phyloP scores from a whole-genome alignment of 2,113 vertebrate genomes.

The Blennius ocellaris region DNA sequence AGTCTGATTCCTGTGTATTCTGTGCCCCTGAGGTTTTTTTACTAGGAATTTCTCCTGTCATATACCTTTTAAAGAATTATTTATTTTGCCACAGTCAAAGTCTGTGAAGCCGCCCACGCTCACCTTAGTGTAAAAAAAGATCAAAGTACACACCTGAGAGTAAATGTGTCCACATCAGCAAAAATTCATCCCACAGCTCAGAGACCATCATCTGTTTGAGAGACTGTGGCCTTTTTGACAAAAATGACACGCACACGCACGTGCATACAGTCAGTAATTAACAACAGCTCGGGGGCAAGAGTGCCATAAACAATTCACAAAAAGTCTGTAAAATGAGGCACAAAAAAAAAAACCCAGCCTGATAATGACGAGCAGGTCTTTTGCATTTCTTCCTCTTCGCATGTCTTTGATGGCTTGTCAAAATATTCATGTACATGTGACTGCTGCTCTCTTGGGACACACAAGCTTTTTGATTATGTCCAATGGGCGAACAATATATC shows the following conservation, averaged over 20 bases:
- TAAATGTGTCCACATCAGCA: constrained; percentile 23
- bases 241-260: constrained; percentile 15
- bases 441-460: constrained; percentile 32
- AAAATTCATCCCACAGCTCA: neutral
- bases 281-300: constrained; percentile 31
- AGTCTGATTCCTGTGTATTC: too few relatives aligned
- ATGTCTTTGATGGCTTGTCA: constrained; percentile 56
- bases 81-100: neutral
- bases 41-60: too few relatives aligned
- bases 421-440: constrained; percentile 55
- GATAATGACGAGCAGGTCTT: constrained; percentile 37
- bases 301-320: constrained; percentile 49
- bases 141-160: constrained; percentile 45
- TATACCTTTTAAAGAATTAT: too few relatives aligned
- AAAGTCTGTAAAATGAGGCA: constrained; percentile 38
- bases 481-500: neutral
- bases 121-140: neutral
- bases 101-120: neutral
- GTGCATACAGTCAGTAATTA: constrained; percentile 52
- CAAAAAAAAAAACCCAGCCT: constrained; percentile 15
- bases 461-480: constrained; percentile 49
- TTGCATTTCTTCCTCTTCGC: constrained; percentile 24
- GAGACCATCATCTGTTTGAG: neutral
- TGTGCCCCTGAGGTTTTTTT: too few relatives aligned
- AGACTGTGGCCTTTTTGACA: constrained; percentile 6